Conservation (phyloP, 2,888 invertebrate genomes). For the Mantis religiosa region DNA sequence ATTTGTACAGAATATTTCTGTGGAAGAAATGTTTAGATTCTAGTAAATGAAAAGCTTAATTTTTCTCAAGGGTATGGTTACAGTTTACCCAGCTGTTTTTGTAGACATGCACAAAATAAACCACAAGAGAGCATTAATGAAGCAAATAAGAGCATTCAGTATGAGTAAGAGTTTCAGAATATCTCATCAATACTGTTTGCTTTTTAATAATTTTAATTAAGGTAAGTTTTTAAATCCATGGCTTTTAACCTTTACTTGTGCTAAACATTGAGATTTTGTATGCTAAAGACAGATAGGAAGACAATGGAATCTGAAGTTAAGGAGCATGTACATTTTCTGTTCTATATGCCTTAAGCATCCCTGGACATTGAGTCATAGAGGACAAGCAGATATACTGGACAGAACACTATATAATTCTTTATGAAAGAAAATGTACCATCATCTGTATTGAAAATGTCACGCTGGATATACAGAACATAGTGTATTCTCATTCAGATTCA, state of each 20-base stretch:
- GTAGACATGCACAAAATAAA: background rate
- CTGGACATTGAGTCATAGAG: no score
- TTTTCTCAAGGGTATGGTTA: background rate
- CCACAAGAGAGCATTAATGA: background rate
- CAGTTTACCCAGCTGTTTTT: background rate
- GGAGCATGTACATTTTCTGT: background rate
- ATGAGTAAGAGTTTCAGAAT: background rate
- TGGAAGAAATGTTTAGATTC: background rate
- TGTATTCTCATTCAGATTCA: no score
- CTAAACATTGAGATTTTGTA: background rate
- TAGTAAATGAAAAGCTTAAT: background rate
- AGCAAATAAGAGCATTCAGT: background rate
- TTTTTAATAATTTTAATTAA: background rate
- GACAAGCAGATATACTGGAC: no score
- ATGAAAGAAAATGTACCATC: no score
- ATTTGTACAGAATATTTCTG: background rate
- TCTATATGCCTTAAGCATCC: no score
- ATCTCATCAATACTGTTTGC: background rate
- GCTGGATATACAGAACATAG: no score
- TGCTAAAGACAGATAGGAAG: background rate
- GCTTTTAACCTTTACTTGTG: background rate
- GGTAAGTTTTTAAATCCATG: background rate
- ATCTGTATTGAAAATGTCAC: no score
- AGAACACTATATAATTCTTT: no score
- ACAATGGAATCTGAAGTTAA: background rate